Evolutionary conservation across 2,888 invertebrate genomes (phyloP), one percentile per base, ranked within the genome.

Genomic region (Netelia fuscicornis): DNA sequence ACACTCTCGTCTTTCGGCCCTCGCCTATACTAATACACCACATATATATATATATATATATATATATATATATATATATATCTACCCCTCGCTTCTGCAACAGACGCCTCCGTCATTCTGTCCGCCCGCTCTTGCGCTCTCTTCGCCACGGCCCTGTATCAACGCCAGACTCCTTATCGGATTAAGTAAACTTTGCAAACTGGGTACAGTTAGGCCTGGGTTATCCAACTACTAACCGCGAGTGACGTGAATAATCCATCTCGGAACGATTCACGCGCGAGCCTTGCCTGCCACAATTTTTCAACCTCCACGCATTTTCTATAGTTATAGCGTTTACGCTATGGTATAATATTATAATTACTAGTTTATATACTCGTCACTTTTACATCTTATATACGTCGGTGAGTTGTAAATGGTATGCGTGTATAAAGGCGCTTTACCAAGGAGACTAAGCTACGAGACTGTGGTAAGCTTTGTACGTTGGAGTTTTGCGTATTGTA

Each of bases 121-220:
- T 11, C 30, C 17, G 52, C 70, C 65, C 60, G 37, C 70, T 48
- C 78, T 64, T 44, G 64, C 64, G 2, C 10, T 48, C 67, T 25
- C 62, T 65, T 83, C 48, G 77, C 72, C 79, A 37, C 37, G 37
- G 20, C 54, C 72, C 74, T n/a, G 83, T 83, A 84, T 86, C 77
- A 82, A 84, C 78, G 82, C 77, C 74, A 79, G 86, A 76, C 85
- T 84, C 80, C 88, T 91, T 91, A 91, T 91, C 90, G 87, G 88
- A 90, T 91, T 90, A 91, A 87, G 86, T 87, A 87, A 90, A 89
- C 89, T 91, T 89, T 84, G 79, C 71, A 89, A 91, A 92, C 89
- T 91, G 89, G 83, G 86, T 62, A 72, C 56, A 68, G 48, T 58
- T 23, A 54, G 76, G 54, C 77, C 68, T 64, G 48, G 67, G 65